Conservation (phyloP, 2,797 vertebrate species). For the Anguilla obscura region DNA sequence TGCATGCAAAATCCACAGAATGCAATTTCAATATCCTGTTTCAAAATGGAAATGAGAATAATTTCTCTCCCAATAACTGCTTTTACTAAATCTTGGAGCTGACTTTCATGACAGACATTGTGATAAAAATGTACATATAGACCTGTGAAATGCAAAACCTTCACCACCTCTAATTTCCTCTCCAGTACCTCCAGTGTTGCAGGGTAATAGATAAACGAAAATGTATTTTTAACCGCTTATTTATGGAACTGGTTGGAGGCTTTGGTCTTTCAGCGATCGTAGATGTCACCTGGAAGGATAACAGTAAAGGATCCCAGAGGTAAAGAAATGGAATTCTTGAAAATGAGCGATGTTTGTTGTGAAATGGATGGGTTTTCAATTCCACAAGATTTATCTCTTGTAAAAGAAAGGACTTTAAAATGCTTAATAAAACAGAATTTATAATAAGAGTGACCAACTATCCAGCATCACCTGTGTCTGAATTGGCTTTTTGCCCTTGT, state of each 20-base stretch:
- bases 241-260: constrained; percentile 22
- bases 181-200: background rate
- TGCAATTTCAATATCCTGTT: constrained; percentile 33
- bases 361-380: background rate
- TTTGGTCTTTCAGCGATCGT: background rate
- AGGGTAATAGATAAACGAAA: background rate
- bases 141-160: background rate
- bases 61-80: constrained; percentile 15
- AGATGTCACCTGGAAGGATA: background rate
- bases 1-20: constrained; percentile 19
- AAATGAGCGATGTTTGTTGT: background rate
- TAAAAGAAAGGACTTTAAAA: background rate
- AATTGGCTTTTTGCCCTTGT: too few species aligned
- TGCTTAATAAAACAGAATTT: background rate
- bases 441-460: too few species aligned
- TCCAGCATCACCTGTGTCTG: too few species aligned
- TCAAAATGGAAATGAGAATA: constrained; percentile 26
- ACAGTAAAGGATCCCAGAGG: background rate
- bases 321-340: background rate
- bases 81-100: background rate
- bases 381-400: background rate
- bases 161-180: constrained; percentile 25
- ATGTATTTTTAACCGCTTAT: constrained; percentile 12
- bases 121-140: background rate
- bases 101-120: constrained; percentile 1